Percentiles rank a stretch among this genome's conserved stretches.
phyloP scores from a whole-genome alignment of 2,113 vertebrate genomes.

The Rhinoderma darwinii region DNA sequence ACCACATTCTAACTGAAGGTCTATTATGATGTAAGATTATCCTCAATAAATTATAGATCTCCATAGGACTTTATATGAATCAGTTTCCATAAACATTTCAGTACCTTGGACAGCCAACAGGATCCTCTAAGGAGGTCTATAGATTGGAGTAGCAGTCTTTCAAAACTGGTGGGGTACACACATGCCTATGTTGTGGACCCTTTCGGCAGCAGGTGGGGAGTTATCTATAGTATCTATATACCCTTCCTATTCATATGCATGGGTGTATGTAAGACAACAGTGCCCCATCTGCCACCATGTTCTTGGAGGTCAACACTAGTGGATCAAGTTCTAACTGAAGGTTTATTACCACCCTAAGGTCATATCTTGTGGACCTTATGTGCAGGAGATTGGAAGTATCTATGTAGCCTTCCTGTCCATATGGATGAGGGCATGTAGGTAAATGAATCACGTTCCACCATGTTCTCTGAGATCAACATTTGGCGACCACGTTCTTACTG shows the following conservation, averaged over 20 bases:
- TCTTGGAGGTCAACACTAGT: no score
- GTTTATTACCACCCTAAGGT: no score
- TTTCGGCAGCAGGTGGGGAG: neutral
- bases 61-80: no score
- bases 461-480: neutral
- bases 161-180: neutral
- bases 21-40: no score
- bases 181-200: neutral
- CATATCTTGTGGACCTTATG: neutral
- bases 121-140: no score
- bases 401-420: neutral
- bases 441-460: neutral
- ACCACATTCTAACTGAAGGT: no score
- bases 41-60: no score
- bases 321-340: no score
- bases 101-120: neutral
- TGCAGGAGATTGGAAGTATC: neutral
- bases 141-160: neutral
- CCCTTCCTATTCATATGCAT: neutral
- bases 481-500: no score
- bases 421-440: neutral
- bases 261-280: neutral
- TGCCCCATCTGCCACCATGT: conserved; percentile 15
- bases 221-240: neutral
- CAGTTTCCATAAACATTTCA: neutral